These are phyloP conservation scores for Phyto melanocephala DNA, from an alignment of 2,888 invertebrate species.

Conservation along the genomic window DNA sequence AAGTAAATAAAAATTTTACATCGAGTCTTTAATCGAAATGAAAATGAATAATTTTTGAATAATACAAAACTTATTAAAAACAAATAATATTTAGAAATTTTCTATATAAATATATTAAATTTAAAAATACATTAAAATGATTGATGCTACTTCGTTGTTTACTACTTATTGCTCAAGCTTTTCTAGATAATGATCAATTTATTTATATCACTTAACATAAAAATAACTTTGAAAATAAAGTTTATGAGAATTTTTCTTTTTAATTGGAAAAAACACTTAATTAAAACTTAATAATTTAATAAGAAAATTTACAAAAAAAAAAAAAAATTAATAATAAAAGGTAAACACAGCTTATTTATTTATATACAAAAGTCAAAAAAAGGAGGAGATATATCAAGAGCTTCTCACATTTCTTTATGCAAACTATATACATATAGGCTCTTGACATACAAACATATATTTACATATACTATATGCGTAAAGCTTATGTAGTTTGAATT, in stretches of 20 bases:
- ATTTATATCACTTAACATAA: not conserved
- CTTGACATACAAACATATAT: too few species aligned
- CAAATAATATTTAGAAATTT: conserved; percentile 24
- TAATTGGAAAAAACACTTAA: not conserved
- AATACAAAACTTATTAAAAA: not conserved
- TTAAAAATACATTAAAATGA: conserved; percentile 67
- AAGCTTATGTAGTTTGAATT: too few species aligned
- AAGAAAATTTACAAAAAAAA: not conserved
- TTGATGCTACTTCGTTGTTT: conserved; percentile 68
- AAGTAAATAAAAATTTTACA: conserved; percentile 37
- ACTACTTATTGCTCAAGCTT: conserved; percentile 59
- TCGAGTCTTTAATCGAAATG: not conserved
- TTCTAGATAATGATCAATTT: conserved; percentile 35
- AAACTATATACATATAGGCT: too few species aligned
- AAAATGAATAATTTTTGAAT: not conserved
- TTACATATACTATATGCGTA: too few species aligned
- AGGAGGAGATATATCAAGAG: too few species aligned
- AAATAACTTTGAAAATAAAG: conserved; percentile 59
- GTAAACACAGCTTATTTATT: not conserved
- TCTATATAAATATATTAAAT: conserved; percentile 46
- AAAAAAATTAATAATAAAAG: not conserved
- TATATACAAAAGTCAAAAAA: too few species aligned
- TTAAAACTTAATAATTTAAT: not conserved
- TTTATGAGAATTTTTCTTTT: too few species aligned
- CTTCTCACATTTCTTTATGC: too few species aligned